Percentiles rank a stretch among this genome's conserved stretches.
These are phyloP conservation scores for Phoebastria nigripes DNA, from an alignment of 2,797 vertebrate species.

Conservation along the genomic window DNA sequence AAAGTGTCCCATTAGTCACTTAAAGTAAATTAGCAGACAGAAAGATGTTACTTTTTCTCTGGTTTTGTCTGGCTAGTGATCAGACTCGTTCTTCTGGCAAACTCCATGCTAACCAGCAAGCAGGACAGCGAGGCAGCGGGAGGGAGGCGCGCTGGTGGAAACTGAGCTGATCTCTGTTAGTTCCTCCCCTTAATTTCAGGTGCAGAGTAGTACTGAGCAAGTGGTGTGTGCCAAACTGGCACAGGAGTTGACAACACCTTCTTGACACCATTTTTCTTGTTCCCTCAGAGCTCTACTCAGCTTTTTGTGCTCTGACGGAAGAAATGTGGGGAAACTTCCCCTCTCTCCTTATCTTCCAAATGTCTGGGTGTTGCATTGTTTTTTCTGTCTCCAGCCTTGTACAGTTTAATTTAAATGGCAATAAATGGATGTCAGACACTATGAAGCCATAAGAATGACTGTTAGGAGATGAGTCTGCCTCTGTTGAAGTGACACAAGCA, in stretches of 20 bases:
- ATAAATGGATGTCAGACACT: not conserved
- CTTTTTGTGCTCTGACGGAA: not conserved
- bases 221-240: not conserved
- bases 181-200: not conserved
- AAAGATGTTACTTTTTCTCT: not conserved
- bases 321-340: not conserved
- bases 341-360: not conserved
- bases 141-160: not conserved
- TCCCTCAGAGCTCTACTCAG: not conserved
- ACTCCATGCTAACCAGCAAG: accelerated
- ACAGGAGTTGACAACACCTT: not conserved
- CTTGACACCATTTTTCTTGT: not conserved
- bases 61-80: not conserved
- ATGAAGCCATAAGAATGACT: not conserved
- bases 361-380: not conserved
- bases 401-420: not conserved
- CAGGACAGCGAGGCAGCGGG: not conserved
- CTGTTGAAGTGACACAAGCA: not conserved
- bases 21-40: not conserved
- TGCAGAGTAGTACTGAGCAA: not conserved
- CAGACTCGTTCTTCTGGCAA: not conserved
- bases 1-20: not conserved
- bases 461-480: not conserved
- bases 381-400: not conserved
- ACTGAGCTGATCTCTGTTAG: not conserved